Base-by-base conservation (phyloP, 2,113 vertebrate genomes). In the Boulengeromyrus knoepffleri region DNA sequence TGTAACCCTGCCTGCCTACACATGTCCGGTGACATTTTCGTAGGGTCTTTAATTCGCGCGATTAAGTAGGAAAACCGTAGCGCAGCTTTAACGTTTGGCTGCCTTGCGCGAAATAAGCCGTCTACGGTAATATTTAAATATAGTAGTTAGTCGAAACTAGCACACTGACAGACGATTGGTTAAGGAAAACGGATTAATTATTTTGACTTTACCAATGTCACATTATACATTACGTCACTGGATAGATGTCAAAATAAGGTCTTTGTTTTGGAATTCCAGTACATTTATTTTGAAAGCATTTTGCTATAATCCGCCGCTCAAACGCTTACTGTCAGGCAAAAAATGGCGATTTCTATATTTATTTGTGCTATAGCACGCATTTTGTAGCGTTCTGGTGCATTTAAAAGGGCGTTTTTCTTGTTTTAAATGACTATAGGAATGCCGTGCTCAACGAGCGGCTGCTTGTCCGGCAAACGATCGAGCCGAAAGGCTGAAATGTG, bases 221-320 rank as follows among this genome's bases (percentile, higher is more conserved):
- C 70, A n/a, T 58, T 70, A 49, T 49, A 58, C n/a, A 39, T 66
- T n/a, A 88, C 88, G 88, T 88, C 62, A 88, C 56, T 31, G 45
- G 58, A 88, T 49, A 74, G 36, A 50, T 58, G 88, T 58, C 56
- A 39, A 46, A 27, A 88, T 27, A 88, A 21, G 46, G 27, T 36
- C 31, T 87, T 87, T 17, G 74, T 42, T 36, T 80, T 42, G 74
- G 15, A 80, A 80, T 80, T 36, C 15, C 15, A 42, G 74, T 42
- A 42, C 74, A 80, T 36, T 39, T 80, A 80, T 80, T 80, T 42
- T 42, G 17, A 17, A 80, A 39, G 74, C 74, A 80, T 80, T 80
- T 80, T 39, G 31, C 1, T 19, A 42, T 39, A 15, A 77, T 31
- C 10, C 70, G 27, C 70, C 36, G 70, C 70, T 36, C 31, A 77